Conservation (phyloP, 2,888 invertebrate species). For the Tenthredo scrophulariae region DNA sequence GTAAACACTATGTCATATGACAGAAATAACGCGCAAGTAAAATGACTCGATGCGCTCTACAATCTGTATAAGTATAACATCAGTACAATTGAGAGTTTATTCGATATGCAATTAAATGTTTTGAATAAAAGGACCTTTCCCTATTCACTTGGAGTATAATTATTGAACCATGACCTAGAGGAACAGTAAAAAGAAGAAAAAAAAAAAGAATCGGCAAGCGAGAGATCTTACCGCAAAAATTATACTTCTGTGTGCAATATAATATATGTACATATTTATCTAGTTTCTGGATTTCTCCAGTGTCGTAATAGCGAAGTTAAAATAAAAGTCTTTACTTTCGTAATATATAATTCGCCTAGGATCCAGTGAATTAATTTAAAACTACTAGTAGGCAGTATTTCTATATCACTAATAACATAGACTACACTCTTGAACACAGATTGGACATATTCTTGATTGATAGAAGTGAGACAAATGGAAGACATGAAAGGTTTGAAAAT, state of each 20-base stretch:
- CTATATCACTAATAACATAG: not conserved
- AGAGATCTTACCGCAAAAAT: not conserved
- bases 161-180: conserved; percentile 4
- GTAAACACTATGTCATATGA: not conserved
- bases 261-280: not conserved
- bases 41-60: not conserved
- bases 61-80: not conserved
- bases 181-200: not conserved
- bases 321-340: not conserved
- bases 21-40: not conserved
- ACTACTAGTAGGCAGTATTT: not conserved
- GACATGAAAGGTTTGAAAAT: not conserved
- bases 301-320: not conserved
- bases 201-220: not conserved
- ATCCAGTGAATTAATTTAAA: not conserved
- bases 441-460: not conserved
- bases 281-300: not conserved
- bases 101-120: not conserved
- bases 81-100: not conserved
- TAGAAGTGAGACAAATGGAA: not conserved
- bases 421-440: not conserved
- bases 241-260: not conserved
- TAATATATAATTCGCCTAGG: not conserved
- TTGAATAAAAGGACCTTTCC: not conserved
- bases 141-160: not conserved